Conservation (phyloP, 2,888 invertebrate genomes). For the Prenolepis imparis region DNA sequence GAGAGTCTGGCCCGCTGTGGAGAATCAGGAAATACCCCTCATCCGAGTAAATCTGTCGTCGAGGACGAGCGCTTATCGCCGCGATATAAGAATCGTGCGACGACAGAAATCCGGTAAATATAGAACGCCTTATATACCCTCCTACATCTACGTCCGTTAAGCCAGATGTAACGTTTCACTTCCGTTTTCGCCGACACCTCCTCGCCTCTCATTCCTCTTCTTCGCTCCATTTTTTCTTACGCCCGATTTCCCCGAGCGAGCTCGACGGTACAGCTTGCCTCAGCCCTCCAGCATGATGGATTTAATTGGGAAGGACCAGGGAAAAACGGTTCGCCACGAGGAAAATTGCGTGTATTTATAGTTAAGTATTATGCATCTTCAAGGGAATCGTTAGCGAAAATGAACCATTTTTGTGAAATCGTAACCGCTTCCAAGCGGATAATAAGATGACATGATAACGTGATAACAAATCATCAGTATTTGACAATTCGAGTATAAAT, state of each 20-base stretch:
- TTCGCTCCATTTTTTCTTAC: slow-evolving; percentile 52
- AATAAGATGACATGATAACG: slow-evolving; percentile 25
- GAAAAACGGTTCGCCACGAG: slow-evolving; percentile 50
- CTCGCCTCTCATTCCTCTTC: slow-evolving; percentile 52
- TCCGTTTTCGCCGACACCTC: slow-evolving; percentile 78
- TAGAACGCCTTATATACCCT: slow-evolving; percentile 71
- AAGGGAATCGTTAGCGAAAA: slow-evolving; percentile 51
- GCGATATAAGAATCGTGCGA: slow-evolving; percentile 73
- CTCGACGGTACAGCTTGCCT: slow-evolving; percentile 26
- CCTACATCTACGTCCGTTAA: slow-evolving; percentile 77
- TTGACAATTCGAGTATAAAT: slow-evolving; percentile 12
- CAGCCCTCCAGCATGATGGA: slow-evolving; percentile 48
- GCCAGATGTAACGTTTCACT: slow-evolving; percentile 84
- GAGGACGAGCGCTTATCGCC: slow-evolving; percentile 71
- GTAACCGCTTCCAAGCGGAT: not conserved
- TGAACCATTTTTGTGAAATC: slow-evolving; percentile 53
- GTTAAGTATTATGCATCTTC: slow-evolving; percentile 1
- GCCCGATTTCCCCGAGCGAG: slow-evolving; percentile 57
- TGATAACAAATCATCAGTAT: slow-evolving; percentile 27
- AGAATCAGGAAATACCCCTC: slow-evolving; percentile 75
- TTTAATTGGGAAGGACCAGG: slow-evolving; percentile 68
- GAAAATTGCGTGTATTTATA: slow-evolving; percentile 67
- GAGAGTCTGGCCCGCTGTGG: slow-evolving; percentile 28
- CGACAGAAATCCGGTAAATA: slow-evolving; percentile 80
- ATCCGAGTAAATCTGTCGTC: slow-evolving; percentile 74